Conservation (phyloP, 1,140 invertebrate species). For the Bicyclus anynana region DNA sequence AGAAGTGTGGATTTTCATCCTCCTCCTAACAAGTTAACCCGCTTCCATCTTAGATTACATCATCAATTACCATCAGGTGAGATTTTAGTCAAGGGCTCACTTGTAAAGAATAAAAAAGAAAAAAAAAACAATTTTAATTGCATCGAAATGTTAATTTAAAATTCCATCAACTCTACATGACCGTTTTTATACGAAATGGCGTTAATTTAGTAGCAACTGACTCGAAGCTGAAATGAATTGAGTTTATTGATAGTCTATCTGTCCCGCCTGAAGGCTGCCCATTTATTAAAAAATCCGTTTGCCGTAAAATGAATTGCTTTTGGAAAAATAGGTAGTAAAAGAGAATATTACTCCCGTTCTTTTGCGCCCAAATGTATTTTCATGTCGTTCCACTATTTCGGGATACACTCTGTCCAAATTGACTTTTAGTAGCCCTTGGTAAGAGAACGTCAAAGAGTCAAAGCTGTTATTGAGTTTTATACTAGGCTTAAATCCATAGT, state of each 20-base stretch:
- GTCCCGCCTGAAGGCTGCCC: constrained; percentile 7
- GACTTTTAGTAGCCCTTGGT: not conserved
- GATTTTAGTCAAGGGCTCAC: too few species aligned
- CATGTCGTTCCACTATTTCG: not conserved
- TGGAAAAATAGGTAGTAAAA: not conserved
- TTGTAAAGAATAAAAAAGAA: too few species aligned
- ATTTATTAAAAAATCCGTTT: constrained; percentile 17
- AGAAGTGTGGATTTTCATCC: too few species aligned
- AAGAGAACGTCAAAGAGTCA: not conserved
- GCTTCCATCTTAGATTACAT: too few species aligned
- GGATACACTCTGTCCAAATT: not conserved
- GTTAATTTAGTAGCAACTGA: constrained; percentile 12
- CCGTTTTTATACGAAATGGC: not conserved
- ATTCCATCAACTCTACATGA: too few species aligned
- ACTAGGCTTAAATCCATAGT: not conserved
- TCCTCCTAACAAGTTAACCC: too few species aligned
- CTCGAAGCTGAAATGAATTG: constrained; percentile 10
- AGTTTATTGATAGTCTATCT: constrained; percentile 17
- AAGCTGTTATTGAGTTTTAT: not conserved
- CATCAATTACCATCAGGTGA: too few species aligned
- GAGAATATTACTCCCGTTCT: constrained; percentile 1
- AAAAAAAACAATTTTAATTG: too few species aligned
- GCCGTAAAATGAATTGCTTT: constrained; percentile 14
- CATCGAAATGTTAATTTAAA: too few species aligned
- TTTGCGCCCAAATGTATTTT: not conserved